Conservation (phyloP, 2,797 vertebrate genomes). For the Cryptoprocta ferox region DNA sequence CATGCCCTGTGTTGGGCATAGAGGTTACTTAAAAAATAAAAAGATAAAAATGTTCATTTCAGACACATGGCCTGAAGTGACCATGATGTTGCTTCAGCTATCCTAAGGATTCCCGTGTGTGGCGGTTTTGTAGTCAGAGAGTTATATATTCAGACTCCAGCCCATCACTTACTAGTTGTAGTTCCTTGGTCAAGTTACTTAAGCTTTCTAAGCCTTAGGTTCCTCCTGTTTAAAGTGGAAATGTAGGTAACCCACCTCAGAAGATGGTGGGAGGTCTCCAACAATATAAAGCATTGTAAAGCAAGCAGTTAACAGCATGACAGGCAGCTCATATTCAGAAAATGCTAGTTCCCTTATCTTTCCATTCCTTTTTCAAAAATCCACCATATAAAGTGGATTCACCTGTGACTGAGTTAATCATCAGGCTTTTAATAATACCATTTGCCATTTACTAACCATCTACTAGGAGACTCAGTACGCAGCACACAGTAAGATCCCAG, state of each 20-base stretch:
- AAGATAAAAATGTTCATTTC: background rate
- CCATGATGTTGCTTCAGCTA: background rate
- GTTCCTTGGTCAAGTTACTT: background rate
- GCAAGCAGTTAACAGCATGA: background rate
- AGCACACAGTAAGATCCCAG: background rate
- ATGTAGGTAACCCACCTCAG: background rate
- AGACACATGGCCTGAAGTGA: background rate
- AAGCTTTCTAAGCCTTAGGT: background rate
- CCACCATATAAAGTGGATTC: background rate
- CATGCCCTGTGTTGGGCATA: background rate
- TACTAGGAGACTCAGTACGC: background rate
- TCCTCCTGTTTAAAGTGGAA: background rate
- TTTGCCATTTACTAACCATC: background rate
- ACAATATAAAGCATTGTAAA: background rate
- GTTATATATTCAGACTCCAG: background rate
- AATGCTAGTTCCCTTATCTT: background rate
- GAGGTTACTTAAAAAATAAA: background rate
- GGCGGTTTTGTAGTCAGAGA: background rate
- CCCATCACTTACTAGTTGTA: background rate
- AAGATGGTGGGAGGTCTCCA: background rate
- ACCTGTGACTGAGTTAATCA: background rate
- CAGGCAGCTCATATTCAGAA: background rate
- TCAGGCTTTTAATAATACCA: background rate
- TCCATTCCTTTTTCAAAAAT: background rate
- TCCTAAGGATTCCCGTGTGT: fast-evolving